These are phyloP conservation scores for Bhutanitis thaidina DNA, from an alignment of 2,888 invertebrate species.

Conservation along the genomic window DNA sequence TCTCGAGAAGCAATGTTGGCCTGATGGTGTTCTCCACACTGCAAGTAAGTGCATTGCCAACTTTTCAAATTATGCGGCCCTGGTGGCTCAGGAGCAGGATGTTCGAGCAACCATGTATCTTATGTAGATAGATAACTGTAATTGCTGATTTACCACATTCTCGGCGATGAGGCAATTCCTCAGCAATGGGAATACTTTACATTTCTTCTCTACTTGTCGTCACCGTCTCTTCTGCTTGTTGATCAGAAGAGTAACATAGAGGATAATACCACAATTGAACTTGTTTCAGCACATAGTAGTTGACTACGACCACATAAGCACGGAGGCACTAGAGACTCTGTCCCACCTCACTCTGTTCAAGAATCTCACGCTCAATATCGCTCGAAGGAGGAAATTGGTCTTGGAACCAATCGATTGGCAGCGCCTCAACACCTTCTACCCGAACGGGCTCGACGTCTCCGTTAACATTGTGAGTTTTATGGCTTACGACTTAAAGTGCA, in stretches of 20 bases:
- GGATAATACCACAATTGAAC: too few species aligned
- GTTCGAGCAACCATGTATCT: too few species aligned
- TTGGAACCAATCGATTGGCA: conserved; percentile 45
- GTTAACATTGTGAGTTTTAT: conserved; percentile 54
- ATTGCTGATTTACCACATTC: too few species aligned
- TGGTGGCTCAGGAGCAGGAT: too few species aligned
- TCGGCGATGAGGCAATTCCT: too few species aligned
- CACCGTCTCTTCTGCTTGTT: too few species aligned
- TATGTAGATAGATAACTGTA: too few species aligned
- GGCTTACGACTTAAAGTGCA: conserved; percentile 13
- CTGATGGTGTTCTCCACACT: conserved; percentile 45
- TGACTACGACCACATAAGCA: conserved; percentile 52
- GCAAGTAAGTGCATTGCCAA: conserved; percentile 35
- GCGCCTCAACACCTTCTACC: conserved; percentile 31
- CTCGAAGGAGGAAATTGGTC: conserved; percentile 27
- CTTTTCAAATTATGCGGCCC: too few species aligned
- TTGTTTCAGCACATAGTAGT: conserved; percentile 51
- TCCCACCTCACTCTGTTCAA: conserved; percentile 39
- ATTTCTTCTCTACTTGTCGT: too few species aligned
- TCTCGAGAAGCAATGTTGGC: conserved; percentile 40
- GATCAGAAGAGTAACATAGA: too few species aligned
- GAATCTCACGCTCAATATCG: conserved; percentile 46
- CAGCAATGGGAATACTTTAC: too few species aligned
- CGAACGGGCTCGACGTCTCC: conserved; percentile 38
- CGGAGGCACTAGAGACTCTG: conserved; percentile 43